These are phyloP conservation scores for Thunnus thynnus DNA, from an alignment of 2,113 vertebrate genomes.

Conservation along the genomic window DNA sequence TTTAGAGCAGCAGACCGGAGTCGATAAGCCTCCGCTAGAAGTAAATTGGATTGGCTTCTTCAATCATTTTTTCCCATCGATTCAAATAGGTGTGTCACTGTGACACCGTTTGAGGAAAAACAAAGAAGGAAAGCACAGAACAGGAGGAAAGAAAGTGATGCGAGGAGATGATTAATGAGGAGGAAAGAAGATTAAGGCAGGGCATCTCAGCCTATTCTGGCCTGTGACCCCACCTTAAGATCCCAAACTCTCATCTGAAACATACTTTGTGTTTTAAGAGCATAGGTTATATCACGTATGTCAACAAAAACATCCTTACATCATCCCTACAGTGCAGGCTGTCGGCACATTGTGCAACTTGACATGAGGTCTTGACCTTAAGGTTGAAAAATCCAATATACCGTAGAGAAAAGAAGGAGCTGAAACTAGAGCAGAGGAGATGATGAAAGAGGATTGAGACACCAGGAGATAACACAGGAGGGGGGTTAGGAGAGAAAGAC, in stretches of 20 bases:
- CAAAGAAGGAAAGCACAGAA: neutral
- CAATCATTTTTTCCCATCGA: slow-evolving; percentile 69
- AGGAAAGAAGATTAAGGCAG: neutral
- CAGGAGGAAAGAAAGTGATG: neutral
- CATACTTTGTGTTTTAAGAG: neutral
- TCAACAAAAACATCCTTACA: neutral
- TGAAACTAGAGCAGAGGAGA: neutral
- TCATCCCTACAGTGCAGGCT: neutral
- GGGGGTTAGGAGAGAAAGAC: neutral
- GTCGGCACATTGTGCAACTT: neutral
- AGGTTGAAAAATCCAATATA: neutral
- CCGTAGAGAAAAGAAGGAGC: neutral
- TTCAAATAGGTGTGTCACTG: slow-evolving; percentile 41
- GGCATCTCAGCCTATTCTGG: slow-evolving; percentile 9
- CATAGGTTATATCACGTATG: neutral
- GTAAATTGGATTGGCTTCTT: slow-evolving; percentile 75
- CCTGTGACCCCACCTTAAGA: neutral
- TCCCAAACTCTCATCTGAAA: neutral
- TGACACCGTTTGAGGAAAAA: slow-evolving; percentile 36
- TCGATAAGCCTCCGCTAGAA: slow-evolving; percentile 68
- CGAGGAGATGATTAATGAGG: slow-evolving; percentile 1
- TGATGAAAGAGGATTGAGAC: slow-evolving; percentile 14
- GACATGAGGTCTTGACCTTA: neutral
- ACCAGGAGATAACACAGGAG: neutral
- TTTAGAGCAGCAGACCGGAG: slow-evolving; percentile 60